Evolutionary conservation across 2,113 vertebrate genomes (phyloP).

Genomic region (Centropus bengalensis): DNA sequence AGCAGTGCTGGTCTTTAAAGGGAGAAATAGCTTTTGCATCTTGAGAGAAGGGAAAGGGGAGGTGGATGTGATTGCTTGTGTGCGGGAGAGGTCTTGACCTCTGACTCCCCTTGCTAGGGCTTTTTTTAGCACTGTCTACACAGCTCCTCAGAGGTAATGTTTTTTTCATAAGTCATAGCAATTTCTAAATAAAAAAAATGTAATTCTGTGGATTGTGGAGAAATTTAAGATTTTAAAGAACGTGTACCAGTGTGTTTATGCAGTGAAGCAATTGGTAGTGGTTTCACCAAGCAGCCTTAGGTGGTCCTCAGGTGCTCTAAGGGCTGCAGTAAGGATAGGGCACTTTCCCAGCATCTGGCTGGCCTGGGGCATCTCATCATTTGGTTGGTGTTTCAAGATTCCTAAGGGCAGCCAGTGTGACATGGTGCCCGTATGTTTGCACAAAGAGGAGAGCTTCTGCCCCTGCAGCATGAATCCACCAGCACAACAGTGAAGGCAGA

Average conservation of each 20-base stretch:
- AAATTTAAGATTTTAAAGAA: not conserved
- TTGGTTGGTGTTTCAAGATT: not conserved
- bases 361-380: rapidly evolving
- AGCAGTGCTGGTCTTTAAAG: not conserved
- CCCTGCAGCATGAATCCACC: not conserved
- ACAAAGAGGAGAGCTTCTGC: not conserved
- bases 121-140: not conserved
- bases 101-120: not conserved
- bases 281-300: not conserved
- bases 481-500: not conserved
- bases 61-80: not conserved
- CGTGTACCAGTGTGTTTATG: not conserved
- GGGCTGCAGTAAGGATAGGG: rapidly evolving
- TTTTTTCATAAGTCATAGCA: not conserved
- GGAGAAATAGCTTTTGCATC: not conserved
- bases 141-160: not conserved
- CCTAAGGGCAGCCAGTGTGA: rapidly evolving
- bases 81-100: not conserved
- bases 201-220: not conserved
- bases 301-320: rapidly evolving
- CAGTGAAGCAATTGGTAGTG: not conserved
- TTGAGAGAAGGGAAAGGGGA: not conserved
- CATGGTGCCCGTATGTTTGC: rapidly evolving
- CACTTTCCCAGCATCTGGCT: rapidly evolving
- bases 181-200: not conserved